Evolutionary conservation across 2,797 vertebrate genomes (phyloP), one percentile per base, ranked within the genome.

Genomic region (Gambusia yucatana): DNA sequence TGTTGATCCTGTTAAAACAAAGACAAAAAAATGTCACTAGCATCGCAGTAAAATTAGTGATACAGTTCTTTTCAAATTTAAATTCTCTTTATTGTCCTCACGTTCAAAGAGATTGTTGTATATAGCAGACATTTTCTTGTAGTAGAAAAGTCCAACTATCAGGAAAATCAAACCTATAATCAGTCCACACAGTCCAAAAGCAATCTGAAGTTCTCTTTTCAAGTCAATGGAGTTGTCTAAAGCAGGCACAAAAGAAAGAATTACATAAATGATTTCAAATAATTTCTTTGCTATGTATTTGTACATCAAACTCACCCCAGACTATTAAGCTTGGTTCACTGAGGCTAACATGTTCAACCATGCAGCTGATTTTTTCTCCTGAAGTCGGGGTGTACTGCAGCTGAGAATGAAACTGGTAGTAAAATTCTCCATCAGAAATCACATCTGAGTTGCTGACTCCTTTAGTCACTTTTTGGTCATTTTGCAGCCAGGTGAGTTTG

Each of bases 331-430:
- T 55, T 70, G 87, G 93, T 25, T 80, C 2, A 0, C 48, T 7
- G 11, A 88, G 89, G 22, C 22, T 59, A 72, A 30, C 0, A 47
- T 96, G 95, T 75, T 95, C 55, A 10, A 95, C 94, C 77, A 83
- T 85, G 22, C 95, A 96, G 70, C 84, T 88, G 48, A 95, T 94
- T 61, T 76, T 82, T 74, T 95, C 95, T 77, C 85, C 87, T 33
- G 71, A 14, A 74, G 77, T 71, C 0, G 92, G 95, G 1, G 63
- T 87, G 44, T 88, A 79, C 72, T 91, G 84, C 82, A 96, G 87
- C 36, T 90, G 16, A 2, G 93, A 93, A 69, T 94, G 70, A 0
- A 92, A 86, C 90, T 96, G 96, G 71, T 95, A 95, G 0, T 85
- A 91, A 86, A 90, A 94, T 52, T 95, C 88, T 25, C 93, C 94